Percentiles rank a stretch among this genome's conserved stretches.
Evolutionary conservation across 2,888 invertebrate species (phyloP).

Genomic region (Nomada lathburiana): DNA sequence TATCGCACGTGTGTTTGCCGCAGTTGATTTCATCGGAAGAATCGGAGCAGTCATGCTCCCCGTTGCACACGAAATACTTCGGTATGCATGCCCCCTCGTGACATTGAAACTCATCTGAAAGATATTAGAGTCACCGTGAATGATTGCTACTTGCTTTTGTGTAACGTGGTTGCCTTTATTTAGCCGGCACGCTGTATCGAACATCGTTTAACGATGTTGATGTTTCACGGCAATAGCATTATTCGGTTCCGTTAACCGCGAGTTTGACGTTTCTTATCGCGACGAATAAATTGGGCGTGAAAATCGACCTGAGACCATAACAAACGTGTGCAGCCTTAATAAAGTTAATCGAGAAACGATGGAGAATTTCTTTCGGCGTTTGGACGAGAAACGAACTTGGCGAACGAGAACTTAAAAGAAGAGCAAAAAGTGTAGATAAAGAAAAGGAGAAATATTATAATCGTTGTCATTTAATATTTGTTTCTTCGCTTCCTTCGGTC

Average conservation of each 20-base stretch:
- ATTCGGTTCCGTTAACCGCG: conserved; percentile 2
- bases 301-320: conserved; percentile 1
- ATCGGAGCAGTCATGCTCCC: conserved; percentile 90
- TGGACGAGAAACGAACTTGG: neutral
- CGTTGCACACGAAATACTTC: conserved; percentile 89
- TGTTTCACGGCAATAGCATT: conserved; percentile 13
- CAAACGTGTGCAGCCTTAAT: conserved; percentile 5
- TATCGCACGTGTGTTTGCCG: conserved; percentile 68
- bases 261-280: conserved; percentile 8
- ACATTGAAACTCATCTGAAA: conserved; percentile 87
- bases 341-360: neutral
- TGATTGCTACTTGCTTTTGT: conserved; percentile 13
- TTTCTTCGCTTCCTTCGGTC: neutral
- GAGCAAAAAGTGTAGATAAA: too few relatives aligned
- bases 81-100: conserved; percentile 89
- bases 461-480: neutral
- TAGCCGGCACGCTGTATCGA: neutral
- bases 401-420: neutral
- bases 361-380: neutral
- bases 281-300: conserved; percentile 6
- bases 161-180: conserved; percentile 13
- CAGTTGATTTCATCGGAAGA: conserved; percentile 89
- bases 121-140: conserved; percentile 38
- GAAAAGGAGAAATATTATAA: neutral
- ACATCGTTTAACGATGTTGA: conserved; percentile 35